Conservation (phyloP, 2,888 invertebrate genomes). For the Pristionchus fissidentatus region DNA sequence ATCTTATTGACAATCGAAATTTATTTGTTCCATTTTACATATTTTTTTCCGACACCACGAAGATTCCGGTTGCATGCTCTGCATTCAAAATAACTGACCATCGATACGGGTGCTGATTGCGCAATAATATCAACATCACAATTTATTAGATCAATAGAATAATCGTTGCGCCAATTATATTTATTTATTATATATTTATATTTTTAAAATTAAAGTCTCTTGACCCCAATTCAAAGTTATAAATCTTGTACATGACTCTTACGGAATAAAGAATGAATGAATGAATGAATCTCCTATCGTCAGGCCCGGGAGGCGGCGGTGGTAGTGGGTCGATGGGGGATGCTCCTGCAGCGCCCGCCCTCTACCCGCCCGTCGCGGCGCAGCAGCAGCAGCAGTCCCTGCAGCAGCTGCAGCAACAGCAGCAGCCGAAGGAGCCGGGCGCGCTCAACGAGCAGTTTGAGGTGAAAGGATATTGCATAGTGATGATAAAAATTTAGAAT, state of each 20-base stretch:
- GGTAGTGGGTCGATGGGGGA: too few species aligned
- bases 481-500: background rate
- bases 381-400: conserved; percentile 9
- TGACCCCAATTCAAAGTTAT: background rate
- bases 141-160: too few species aligned
- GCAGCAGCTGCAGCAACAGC: conserved; percentile 11
- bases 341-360: conserved; percentile 4
- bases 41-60: too few species aligned
- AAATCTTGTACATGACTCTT: background rate
- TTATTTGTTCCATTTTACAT: too few species aligned
- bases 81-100: too few species aligned
- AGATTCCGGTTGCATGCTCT: too few species aligned
- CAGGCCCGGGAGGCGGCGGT: background rate
- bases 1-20: too few species aligned
- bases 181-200: background rate
- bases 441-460: background rate
- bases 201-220: background rate
- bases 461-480: background rate
- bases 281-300: background rate
- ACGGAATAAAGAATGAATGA: background rate
- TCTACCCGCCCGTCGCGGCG: background rate
- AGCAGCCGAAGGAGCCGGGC: background rate
- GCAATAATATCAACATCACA: too few species aligned
- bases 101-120: too few species aligned
- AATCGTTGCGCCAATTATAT: too few species aligned